Percentiles rank a stretch among this genome's conserved stretches.
phyloP scores from a whole-genome alignment of 2,888 invertebrate genomes.

The Sycophila texana region DNA sequence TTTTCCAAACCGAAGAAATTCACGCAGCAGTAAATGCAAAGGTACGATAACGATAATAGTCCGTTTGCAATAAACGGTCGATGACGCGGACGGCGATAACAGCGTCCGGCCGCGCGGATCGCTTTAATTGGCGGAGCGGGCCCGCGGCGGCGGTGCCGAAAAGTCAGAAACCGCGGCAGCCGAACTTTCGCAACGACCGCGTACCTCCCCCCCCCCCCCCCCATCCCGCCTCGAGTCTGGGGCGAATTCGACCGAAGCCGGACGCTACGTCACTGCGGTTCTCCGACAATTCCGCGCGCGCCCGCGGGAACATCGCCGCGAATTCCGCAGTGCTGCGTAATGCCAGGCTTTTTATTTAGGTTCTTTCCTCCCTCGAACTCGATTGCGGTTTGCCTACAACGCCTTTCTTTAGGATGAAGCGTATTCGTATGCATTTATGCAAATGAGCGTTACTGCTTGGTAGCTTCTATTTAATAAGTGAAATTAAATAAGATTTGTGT shows the following conservation, averaged over 20 bases:
- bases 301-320: conserved; percentile 20
- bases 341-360: no score
- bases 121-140: conserved; percentile 19
- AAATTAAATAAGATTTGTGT: no score
- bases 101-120: conserved; percentile 12
- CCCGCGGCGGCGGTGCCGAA: neutral
- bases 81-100: conserved; percentile 4
- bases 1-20: neutral
- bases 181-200: conserved; percentile 6
- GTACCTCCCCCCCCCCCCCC: neutral
- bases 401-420: no score
- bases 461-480: no score
- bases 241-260: neutral
- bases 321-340: neutral
- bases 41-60: neutral
- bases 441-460: no score
- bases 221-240: no score
- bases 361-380: no score
- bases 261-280: conserved; percentile 32
- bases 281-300: conserved; percentile 39
- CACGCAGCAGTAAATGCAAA: neutral
- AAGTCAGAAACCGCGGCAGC: conserved; percentile 24
- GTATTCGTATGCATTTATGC: no score
- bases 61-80: neutral
- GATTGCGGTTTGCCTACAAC: no score